A percentile compares a stretch with the other conserved stretches of the same genome.
Conservation (phyloP, 2,113 vertebrate species). For the Phodopus roborovskii region DNA sequence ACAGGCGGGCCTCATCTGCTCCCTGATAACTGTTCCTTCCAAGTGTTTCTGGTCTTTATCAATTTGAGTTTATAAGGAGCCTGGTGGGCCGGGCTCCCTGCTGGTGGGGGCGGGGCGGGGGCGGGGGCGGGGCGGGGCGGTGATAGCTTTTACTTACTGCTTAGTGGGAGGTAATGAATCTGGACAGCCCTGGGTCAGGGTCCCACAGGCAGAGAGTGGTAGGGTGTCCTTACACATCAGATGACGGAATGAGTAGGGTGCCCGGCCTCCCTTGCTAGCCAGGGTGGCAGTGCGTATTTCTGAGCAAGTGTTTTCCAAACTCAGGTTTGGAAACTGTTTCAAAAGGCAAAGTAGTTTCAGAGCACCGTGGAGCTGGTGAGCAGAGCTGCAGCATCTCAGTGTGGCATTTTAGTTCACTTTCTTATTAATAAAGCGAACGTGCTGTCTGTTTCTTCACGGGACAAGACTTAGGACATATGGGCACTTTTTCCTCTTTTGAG, state of each 20-base stretch:
- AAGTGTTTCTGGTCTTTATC: background rate
- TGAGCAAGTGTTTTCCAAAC: background rate
- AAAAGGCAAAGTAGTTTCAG: background rate
- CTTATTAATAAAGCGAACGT: background rate
- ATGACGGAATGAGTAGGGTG: background rate
- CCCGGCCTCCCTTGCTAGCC: background rate
- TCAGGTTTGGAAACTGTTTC: background rate
- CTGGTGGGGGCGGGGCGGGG: background rate
- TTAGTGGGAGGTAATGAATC: rapidly evolving
- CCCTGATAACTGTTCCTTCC: background rate
- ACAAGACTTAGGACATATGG: background rate
- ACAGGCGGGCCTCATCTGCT: too few species aligned
- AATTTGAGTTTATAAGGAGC: background rate
- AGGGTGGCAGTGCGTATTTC: background rate
- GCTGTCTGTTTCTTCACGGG: background rate
- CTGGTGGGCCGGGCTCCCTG: background rate
- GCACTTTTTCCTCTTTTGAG: background rate
- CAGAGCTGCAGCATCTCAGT: background rate
- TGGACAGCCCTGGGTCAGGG: background rate
- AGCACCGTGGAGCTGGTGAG: background rate
- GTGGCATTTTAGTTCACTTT: background rate
- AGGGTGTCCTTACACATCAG: background rate
- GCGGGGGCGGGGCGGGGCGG: background rate
- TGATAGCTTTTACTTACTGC: background rate
- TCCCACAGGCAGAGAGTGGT: background rate